Percentiles rank a stretch among this genome's conserved stretches.
phyloP scores from a whole-genome alignment of 2,888 invertebrate genomes.

The Dermolepida albohirtum region DNA sequence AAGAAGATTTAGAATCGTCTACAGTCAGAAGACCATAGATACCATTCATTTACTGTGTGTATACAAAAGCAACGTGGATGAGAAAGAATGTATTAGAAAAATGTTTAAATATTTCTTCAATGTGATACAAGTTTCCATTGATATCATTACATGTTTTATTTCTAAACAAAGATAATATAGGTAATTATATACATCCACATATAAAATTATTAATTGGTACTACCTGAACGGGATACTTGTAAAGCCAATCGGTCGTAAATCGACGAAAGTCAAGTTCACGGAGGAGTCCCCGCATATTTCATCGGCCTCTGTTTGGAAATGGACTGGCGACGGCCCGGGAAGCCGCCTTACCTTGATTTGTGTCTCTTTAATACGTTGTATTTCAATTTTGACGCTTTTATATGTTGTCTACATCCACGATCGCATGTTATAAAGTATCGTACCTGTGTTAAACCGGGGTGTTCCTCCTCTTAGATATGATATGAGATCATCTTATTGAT shows the following conservation, averaged over 20 bases:
- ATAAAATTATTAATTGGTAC: constrained; percentile 17
- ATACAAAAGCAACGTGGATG: too few species aligned
- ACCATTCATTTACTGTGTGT: too few species aligned
- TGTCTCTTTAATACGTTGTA: constrained; percentile 63
- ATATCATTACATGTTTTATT: too few species aligned
- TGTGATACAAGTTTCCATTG: too few species aligned
- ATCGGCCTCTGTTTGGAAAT: constrained; percentile 12
- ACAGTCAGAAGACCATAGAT: too few species aligned
- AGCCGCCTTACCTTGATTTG: constrained; percentile 55
- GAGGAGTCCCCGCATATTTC: constrained; percentile 20
- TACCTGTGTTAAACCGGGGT: constrained; percentile 47
- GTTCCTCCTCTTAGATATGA: not conserved
- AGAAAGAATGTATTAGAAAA: too few species aligned
- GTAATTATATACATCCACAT: too few species aligned
- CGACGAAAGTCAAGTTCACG: not conserved
- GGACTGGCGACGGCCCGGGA: constrained; percentile 17
- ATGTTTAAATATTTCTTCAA: too few species aligned
- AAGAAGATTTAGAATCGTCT: too few species aligned
- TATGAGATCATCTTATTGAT: too few species aligned
- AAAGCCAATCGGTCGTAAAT: constrained; percentile 16
- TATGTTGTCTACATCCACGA: constrained; percentile 52
- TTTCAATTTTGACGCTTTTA: constrained; percentile 60
- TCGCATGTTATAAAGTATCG: constrained; percentile 52
- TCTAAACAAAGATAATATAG: too few species aligned
- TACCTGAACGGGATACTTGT: not conserved